Evolutionary conservation across 1,140 invertebrate species (phyloP), one percentile per base, ranked within the genome.

Genomic region (Apis cerana): DNA sequence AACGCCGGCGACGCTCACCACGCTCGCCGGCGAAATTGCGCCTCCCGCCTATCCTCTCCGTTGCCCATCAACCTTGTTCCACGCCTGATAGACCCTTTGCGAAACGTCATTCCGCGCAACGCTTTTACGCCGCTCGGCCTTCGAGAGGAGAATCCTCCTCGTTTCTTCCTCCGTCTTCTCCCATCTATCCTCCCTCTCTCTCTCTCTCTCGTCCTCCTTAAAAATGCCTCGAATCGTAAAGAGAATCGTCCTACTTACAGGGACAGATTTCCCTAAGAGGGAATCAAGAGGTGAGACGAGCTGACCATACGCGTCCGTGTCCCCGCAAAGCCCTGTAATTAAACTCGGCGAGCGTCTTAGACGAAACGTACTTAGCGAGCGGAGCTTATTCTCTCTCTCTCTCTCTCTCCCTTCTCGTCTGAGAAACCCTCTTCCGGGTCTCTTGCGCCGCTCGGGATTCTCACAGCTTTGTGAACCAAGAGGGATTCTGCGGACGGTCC

Each of bases 31-130:
- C 83, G 86, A 93, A 93, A 93, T 93, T 93, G 92, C 92, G 89
- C 77, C 85, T 86, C 89, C 89, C 89, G 88, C 87, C 88, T 90
- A 92, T 27, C 27, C 27, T n/a, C 27, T 91, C 89, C 88, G 90
- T 90, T 91, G 92, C 89, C 90, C 92, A 92, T 93, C 93, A 91
- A 92, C 92, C 91, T 93, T 91, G 91, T 91, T 91, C 88, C 89
- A 84, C 87, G 91, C 90, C 93, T 92, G 92, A 93, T 93, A 91
- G 92, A 93, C 91, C 92, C 92, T 93, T 93, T 92, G 92, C 93
- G 91, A 92, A 93, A 91, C 91, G 92, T 92, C 92, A 88, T 92
- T 89, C 91, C 82, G 89, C 86, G 86, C 3, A 80, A 23, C 33
- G 91, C 91, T 92, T 93, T 93, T 93, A 92, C 89, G 89, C 33